Base-by-base conservation (phyloP, 2,113 vertebrate species). In the Scophthalmus maximus region DNA sequence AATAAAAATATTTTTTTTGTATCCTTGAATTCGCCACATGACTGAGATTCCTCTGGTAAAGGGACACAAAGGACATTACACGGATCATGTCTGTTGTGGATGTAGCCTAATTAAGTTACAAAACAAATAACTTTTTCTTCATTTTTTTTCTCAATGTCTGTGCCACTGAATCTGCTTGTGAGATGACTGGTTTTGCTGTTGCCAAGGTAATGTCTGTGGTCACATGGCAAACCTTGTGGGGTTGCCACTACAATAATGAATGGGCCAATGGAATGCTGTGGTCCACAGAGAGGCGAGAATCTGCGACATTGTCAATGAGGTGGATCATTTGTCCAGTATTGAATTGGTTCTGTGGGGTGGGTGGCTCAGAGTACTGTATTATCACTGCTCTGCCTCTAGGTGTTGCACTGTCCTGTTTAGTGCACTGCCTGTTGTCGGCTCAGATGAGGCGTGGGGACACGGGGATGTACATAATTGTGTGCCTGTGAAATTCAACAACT, bases 401-500 rank as follows among this genome's bases (percentile, higher is more conserved):
- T 63, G 71, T 49, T 82, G 85, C 85, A 85, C 82, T 82, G 55
- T 71, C 55, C 26, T 40, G 25, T 73, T 73, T 57, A 56, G 85
- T 82, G 79, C 76, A 42, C 71, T 70, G 55, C 79, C 73, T 80
- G 61, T 66, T 65, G 78, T 83, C 87, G 74, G 79, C 73, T 78
- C 68, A 68, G 76, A 68, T 55, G 79, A 85, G 83, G 81, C 72
- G 83, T 73, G 64, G 76, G 82, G 78, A 60, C 49, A 75, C 52
- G 78, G 73, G 85, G 87, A 74, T 92, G 91, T 92, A 92, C 84
- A 92, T 91, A 92, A 88, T 86, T 73, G 90, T 89, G 90, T 92
- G 90, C 87, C 89, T 89, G 90, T 91, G 86, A 89, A 90, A 86
- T 85, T 72, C 83, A 88, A 87, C 52, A 62, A 70, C 84, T 86